Conservation (phyloP, 2,888 invertebrate species). For the Caenorhabditis sp. region DNA sequence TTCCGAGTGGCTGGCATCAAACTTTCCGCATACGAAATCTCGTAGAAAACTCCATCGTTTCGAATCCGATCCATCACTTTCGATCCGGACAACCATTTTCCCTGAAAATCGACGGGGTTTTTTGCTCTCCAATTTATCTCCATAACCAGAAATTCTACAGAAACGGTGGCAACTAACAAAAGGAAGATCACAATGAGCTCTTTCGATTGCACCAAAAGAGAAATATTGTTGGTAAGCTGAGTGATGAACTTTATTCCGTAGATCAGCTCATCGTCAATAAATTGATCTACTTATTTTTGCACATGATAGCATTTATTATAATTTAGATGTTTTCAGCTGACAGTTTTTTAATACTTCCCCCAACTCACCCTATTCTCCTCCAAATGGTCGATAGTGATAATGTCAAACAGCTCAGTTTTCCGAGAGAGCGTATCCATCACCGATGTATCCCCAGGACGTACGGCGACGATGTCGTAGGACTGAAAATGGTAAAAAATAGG, state of each 20-base stretch:
- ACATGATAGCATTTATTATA: too few species aligned
- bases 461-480: conserved; percentile 80
- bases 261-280: too few species aligned
- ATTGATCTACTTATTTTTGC: too few species aligned
- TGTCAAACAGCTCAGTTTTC: conserved; percentile 81
- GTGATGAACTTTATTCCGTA: too few species aligned
- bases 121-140: background rate
- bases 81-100: conserved; percentile 61
- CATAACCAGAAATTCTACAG: too few species aligned
- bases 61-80: conserved; percentile 69
- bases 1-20: conserved; percentile 56
- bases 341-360: too few species aligned
- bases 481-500: conserved; percentile 25
- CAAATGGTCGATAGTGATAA: conserved; percentile 73
- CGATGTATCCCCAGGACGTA: conserved; percentile 77
- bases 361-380: conserved; percentile 61
- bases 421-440: conserved; percentile 80
- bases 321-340: too few species aligned
- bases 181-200: too few species aligned
- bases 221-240: too few species aligned
- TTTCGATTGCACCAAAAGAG: too few species aligned
- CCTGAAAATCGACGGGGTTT: conserved; percentile 45
- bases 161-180: too few species aligned
- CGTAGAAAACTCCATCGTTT: conserved; percentile 71
- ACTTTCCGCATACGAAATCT: conserved; percentile 66